phyloP scores from a whole-genome alignment of 2,113 vertebrate genomes.

The Eolophus roseicapilla region DNA sequence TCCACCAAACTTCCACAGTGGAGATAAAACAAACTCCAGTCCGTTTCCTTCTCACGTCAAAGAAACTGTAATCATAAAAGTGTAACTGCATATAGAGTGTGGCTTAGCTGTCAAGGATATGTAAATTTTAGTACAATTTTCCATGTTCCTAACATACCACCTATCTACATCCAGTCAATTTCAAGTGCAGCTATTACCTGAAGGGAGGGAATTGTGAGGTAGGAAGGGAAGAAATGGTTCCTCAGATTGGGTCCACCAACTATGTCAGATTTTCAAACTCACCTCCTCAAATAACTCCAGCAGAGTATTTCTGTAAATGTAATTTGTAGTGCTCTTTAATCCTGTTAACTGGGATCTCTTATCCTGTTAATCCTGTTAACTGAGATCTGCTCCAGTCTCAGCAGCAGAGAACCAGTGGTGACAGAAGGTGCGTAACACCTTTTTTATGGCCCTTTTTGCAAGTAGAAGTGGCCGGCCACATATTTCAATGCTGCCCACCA shows the following conservation, averaged over 20 bases:
- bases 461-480: background rate
- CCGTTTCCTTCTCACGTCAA: background rate
- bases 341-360: background rate
- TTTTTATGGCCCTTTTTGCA: background rate
- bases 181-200: background rate
- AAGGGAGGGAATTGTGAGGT: background rate
- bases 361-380: background rate
- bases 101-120: background rate
- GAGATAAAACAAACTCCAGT: background rate
- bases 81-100: background rate
- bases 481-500: background rate
- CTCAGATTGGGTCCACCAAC: background rate
- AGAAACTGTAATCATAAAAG: background rate
- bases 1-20: background rate
- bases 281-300: background rate
- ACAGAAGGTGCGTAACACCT: fast-evolving
- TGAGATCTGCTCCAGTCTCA: background rate
- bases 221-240: background rate
- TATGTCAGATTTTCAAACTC: background rate
- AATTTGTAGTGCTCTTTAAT: background rate
- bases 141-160: background rate
- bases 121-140: background rate
- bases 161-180: background rate
- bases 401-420: background rate
- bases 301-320: background rate